These are phyloP conservation scores for Lytechinus pictus DNA, from an alignment of 35 echinoderm and acorn worm genomes.

Conservation along the genomic window DNA sequence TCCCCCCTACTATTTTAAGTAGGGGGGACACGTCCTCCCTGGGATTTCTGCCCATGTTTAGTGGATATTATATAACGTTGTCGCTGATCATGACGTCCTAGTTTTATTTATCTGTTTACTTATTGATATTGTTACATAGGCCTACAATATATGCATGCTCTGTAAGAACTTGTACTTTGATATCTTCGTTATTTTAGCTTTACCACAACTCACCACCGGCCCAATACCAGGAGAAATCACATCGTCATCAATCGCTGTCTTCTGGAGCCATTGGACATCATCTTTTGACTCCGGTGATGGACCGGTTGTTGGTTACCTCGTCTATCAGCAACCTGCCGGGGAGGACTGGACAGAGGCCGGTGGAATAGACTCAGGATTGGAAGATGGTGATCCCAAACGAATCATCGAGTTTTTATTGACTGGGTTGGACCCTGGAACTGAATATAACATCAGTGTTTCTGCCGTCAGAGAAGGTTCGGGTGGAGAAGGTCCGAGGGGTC, in stretches of 20 bases:
- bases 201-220: not conserved
- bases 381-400: not conserved
- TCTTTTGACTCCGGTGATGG: not conserved
- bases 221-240: not conserved
- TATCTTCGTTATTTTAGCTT: not conserved
- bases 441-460: constrained; percentile 7
- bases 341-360: not conserved
- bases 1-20: too few species aligned
- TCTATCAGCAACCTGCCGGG: not conserved
- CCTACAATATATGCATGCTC: too few species aligned
- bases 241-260: not conserved
- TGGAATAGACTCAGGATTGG: not conserved
- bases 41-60: too few species aligned
- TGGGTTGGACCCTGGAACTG: not conserved
- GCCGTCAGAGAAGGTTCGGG: not conserved
- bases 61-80: too few species aligned
- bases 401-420: not conserved
- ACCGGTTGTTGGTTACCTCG: not conserved
- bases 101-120: too few species aligned
- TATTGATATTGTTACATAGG: too few species aligned
- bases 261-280: not conserved
- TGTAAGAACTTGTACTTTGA: not conserved
- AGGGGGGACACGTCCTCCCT: too few species aligned
- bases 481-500: constrained; percentile 1
- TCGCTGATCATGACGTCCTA: too few species aligned